Base-by-base conservation (phyloP, 2,888 invertebrate genomes). In the Xylocampa areola region DNA sequence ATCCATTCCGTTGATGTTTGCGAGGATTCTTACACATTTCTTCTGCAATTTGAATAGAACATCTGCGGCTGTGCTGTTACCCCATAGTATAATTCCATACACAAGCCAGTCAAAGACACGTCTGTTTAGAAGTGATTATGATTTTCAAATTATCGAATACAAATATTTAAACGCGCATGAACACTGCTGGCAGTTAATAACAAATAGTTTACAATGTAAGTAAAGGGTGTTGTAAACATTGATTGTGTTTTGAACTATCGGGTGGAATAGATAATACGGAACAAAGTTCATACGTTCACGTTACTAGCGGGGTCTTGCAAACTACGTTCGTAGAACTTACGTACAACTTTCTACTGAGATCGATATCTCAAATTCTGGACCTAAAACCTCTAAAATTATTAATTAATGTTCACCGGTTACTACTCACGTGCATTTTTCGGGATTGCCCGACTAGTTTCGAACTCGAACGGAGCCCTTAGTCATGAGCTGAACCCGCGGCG, bases 231-330 rank as follows among this genome's bases (percentile, higher is more conserved):
- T 71, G 75, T 78, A 73, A 74, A 73, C 76, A 75, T 76, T 80
- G 84, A 87, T 86, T 84, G 75, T 76, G 73, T 84, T 82, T 61
- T 43, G 39, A 81, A 81, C 79, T 69, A 76, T 73, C 68, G 68
- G 73, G 60, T 68, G 66, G 67, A 73, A 76, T 71, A 77, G 76
- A 77, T 81, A 80, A 79, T 79, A 68, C 44, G 63, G 58, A 67
- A 51, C 76, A 60, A 76, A 79, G 65, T 77, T 79, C 37, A 51
- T 41, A 63, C 68, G 64, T 45, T 73, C 63, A 60, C 55, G 73
- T 40, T 30, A 39, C 8, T 43, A 49, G 27, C 13, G 6, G 45
- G 36, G 35, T 21, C 41, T 35, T 7, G 52, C 40, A 39, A 74
- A 67, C 64, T 68, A 37, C 16, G 4, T 33, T 32, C 27, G 48